These are phyloP conservation scores for Auanema sp. DNA, from an alignment of 2,888 invertebrate species.

Conservation along the genomic window DNA sequence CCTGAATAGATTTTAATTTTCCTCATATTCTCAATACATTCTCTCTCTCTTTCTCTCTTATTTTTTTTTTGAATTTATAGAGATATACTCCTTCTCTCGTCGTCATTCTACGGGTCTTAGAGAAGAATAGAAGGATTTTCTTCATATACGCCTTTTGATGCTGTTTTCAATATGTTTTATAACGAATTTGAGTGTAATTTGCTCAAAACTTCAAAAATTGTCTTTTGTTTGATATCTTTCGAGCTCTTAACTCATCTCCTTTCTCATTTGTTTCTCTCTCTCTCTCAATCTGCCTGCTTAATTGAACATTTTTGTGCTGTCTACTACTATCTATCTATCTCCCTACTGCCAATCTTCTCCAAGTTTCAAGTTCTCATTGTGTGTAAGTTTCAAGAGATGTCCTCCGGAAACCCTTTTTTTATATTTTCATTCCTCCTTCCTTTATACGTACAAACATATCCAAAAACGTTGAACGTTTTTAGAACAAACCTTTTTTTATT, in stretches of 20 bases:
- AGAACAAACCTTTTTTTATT: neutral
- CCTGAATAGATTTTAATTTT: too few species aligned
- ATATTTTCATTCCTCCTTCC: constrained; percentile 17
- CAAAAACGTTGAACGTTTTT: constrained; percentile 18
- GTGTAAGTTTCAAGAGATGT: constrained; percentile 17
- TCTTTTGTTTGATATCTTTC: too few species aligned
- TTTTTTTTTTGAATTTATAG: too few species aligned
- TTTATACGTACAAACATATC: constrained; percentile 26
- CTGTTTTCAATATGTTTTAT: neutral
- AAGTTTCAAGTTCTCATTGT: constrained; percentile 3
- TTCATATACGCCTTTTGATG: neutral
- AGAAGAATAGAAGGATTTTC: neutral
- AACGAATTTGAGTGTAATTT: neutral
- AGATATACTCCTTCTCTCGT: too few species aligned
- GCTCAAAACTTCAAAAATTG: neutral
- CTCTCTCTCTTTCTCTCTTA: too few species aligned
- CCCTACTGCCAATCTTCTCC: neutral
- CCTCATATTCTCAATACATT: too few species aligned
- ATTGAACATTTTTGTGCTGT: too few species aligned
- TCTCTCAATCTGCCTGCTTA: too few species aligned
- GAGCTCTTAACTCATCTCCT: too few species aligned
- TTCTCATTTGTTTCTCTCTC: too few species aligned
- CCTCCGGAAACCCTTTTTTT: too few species aligned
- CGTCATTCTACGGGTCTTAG: too few species aligned
- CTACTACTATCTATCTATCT: neutral